Percentiles rank a stretch among this genome's conserved stretches.
Evolutionary conservation across 2,113 vertebrate genomes (phyloP).

Genomic region (cattle (Bos taurus)): ARS-UCD2.0 NC_037335.1:65249001-65249500

Average conservation of each 20-base stretch:
- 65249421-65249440: not conserved
- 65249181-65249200: not conserved
- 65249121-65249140: not conserved
- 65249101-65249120: not conserved
- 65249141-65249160: not conserved
- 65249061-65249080: not conserved
- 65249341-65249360: not conserved
- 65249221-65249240: not conserved
- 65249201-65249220: not conserved
- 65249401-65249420: not conserved
- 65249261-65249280: not conserved
- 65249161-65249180: not conserved
- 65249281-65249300: not conserved
- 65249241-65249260: not conserved
- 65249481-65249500: not conserved
- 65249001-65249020: not conserved
- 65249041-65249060: not conserved
- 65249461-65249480: not conserved
- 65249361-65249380: not conserved
- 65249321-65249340: not conserved
- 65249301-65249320: not conserved
- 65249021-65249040: too few species aligned
- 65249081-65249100: not conserved
- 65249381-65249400: not conserved
- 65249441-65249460: not conserved